Base-by-base conservation (phyloP, 2,888 invertebrate species). In the Chironomus tentans region DNA sequence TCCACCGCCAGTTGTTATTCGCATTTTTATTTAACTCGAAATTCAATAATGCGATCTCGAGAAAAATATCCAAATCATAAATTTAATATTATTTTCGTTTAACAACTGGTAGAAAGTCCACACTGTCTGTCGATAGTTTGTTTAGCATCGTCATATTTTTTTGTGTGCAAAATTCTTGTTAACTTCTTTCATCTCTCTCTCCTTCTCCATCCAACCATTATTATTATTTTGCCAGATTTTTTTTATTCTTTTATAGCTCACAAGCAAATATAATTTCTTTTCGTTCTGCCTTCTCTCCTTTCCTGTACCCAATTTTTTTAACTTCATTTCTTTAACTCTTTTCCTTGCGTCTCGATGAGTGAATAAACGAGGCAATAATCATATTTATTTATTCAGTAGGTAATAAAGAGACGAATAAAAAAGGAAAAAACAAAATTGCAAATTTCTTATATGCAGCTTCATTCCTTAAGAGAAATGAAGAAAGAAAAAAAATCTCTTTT, bases 361-460 rank as follows among this genome's bases (percentile, higher is more conserved):
- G 72, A 72, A 72, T 72, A 72, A 72, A 68, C 74, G 74, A 74
- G 68, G 74, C 48, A 74, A 74, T 74, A 74, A 74, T 68, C 74
- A 74, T 74, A 68, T 68, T 74, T 74, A 74, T 74, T 74, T 74
- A 74, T 74, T 62, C 74, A 68, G 50, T 6, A 74, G 47, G 68
- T 48, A 74, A 68, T 68, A 74, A 68, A 74, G 22, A 22, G 56
- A 56, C 56, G 50, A 50, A 56, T 22, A 47, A 48, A 21, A 18
- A 62, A 12, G 62, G 18, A 15, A 46, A 69, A 38, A 21, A 18
- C n/a, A 18, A 56, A 56, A 56, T 56, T 56, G 56, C 56, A 38
- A 38, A 38, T 38, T 38, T 38, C 38, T 38, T 38, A 38, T 38
- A 38, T 38, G 38, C 38, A 38, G 38, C 38, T 38, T 38, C 38